Evolutionary conservation across 2,113 vertebrate species (phyloP), one percentile per base, ranked within the genome.

Genomic region (Apteryx owenii): DNA sequence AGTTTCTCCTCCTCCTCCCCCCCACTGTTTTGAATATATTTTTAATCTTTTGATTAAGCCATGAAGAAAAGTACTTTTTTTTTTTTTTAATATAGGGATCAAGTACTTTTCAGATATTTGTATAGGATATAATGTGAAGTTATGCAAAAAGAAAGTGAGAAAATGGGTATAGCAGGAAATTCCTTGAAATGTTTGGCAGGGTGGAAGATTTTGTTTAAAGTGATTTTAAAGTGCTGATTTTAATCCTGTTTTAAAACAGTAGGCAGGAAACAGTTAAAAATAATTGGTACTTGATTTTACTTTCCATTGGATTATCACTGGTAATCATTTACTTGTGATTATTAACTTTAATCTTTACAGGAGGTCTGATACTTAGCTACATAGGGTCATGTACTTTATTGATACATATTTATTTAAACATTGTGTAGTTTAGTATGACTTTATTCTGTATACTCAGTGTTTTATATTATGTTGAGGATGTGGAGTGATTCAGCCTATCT

Each of bases 11-110:
- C 62, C 8, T 21, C 48, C 79, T 6, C 5, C 17, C 29, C 29
- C 17, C 56, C 17, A 10, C 89, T 95, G 75, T 92, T 95, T 85
- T 83, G 42, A 84, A 64, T 95, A 69, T 50, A 84, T 6, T 88
- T 79, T 85, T 79, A 60, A 48, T 87, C 94, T 83, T 95, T 96
- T 79, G 81, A 88, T 93, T 94, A 94, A 93, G 25, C 38, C 31
- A 46, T 54, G 26, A 91, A 84, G 69, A 95, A 81, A 90, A 87
- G 29, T 71, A 44, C 13, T 76, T 36, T 33, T 71, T 38, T 40
- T 40, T 36, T 36, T 86, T 62, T 61, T 91, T 58, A 23, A 51
- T 26, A 40, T 2, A 2, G 9, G 13, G 33, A 1, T 33, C 16
- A 13, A 50, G 6, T 80, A 29, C 66, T 73, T 87, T 80, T 70